phyloP scores from a whole-genome alignment of 2,888 invertebrate genomes.

The Eubasilissa splendida region DNA sequence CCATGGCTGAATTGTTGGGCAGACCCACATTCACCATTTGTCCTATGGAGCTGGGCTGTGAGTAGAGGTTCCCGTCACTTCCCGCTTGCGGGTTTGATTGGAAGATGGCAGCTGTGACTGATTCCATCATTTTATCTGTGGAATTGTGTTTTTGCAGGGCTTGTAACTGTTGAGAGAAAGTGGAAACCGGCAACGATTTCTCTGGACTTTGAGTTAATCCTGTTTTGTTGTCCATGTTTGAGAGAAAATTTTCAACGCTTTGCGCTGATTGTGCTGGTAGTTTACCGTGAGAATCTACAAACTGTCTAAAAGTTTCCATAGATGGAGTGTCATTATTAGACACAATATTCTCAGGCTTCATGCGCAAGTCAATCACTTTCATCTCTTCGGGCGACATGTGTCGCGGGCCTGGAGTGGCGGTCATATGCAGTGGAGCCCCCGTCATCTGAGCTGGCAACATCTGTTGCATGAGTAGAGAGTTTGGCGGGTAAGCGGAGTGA shows the following conservation, averaged over 20 bases:
- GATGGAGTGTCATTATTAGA: slow-evolving; percentile 61
- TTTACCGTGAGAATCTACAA: slow-evolving; percentile 63
- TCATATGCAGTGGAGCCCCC: slow-evolving; percentile 59
- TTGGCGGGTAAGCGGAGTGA: slow-evolving; percentile 14
- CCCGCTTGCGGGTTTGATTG: slow-evolving; percentile 61
- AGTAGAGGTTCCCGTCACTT: slow-evolving; percentile 13
- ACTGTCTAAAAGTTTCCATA: slow-evolving; percentile 61
- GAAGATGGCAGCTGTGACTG: slow-evolving; percentile 71
- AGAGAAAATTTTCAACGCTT: slow-evolving; percentile 74
- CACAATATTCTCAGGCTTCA: slow-evolving; percentile 76
- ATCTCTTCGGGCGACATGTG: slow-evolving; percentile 66
- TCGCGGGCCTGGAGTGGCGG: slow-evolving; percentile 59
- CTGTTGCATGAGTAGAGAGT: slow-evolving; percentile 34
- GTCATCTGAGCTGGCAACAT: slow-evolving; percentile 59
- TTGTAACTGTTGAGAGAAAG: slow-evolving; percentile 70
- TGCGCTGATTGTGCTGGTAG: slow-evolving; percentile 74
- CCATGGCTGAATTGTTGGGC: slow-evolving; percentile 52
- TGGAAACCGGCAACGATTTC: slow-evolving; percentile 63
- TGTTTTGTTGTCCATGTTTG: slow-evolving; percentile 67
- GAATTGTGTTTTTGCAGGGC: slow-evolving; percentile 71
- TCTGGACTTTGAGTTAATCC: slow-evolving; percentile 40
- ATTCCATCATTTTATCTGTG: slow-evolving; percentile 72
- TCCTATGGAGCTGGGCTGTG: slow-evolving; percentile 59
- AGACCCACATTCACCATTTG: slow-evolving; percentile 64
- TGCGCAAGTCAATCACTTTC: slow-evolving; percentile 78